Evolutionary conservation across 2,113 vertebrate genomes (phyloP).

Genomic region (Antennarius striatus): DNA sequence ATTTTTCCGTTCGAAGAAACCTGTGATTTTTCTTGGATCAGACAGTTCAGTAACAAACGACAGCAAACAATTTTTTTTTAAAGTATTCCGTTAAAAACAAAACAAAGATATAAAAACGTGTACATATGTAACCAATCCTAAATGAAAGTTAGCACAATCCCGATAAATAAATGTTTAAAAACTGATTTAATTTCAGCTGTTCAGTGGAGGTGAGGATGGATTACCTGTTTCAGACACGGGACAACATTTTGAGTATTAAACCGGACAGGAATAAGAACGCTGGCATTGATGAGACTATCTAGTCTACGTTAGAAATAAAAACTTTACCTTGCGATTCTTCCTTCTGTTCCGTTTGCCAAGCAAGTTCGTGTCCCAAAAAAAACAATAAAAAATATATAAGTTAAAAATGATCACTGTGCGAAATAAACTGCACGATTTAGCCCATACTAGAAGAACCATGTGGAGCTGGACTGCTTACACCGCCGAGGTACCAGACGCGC

Average conservation of each 20-base stretch:
- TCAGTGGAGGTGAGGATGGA: no score
- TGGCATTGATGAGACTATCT: no score
- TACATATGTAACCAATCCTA: no score
- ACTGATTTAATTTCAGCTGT: no score
- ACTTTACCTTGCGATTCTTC: slow-evolving; percentile 55
- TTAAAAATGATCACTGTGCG: no score
- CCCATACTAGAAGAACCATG: slow-evolving; percentile 13
- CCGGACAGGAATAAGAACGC: no score
- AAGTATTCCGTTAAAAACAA: not conserved
- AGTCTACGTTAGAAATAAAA: not conserved
- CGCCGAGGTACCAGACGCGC: slow-evolving; percentile 31
- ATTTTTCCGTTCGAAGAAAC: slow-evolving; percentile 86
- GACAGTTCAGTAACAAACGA: slow-evolving; percentile 77
- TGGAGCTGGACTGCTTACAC: slow-evolving; percentile 39
- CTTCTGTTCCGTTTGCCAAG: slow-evolving; percentile 4
- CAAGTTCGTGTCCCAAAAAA: not conserved
- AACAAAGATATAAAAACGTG: not conserved
- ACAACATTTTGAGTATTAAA: no score
- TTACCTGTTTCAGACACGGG: no score
- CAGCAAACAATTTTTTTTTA: not conserved
- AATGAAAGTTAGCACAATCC: no score
- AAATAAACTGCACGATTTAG: no score
- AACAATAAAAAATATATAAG: not conserved
- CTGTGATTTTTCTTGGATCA: slow-evolving; percentile 81
- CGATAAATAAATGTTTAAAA: no score